phyloP scores from a whole-genome alignment of 2,113 vertebrate genomes.

The Ia io region DNA sequence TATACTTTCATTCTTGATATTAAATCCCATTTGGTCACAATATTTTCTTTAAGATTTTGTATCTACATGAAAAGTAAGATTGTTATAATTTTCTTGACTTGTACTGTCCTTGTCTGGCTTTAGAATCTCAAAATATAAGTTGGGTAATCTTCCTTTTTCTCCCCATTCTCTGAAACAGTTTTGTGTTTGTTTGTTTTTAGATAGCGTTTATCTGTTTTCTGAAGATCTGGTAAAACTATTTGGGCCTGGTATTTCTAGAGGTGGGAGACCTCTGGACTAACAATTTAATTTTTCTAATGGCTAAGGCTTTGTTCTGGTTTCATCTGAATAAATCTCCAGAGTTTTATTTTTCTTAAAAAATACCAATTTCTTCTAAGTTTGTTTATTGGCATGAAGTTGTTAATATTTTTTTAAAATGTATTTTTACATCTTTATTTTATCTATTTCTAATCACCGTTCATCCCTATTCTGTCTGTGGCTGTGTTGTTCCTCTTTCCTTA shows the following conservation, averaged over 20 bases:
- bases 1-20: constrained; percentile 36
- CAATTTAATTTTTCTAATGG: constrained; percentile 15
- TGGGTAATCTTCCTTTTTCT: not conserved
- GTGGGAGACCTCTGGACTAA: not conserved
- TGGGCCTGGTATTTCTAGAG: not conserved
- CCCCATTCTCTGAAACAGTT: not conserved
- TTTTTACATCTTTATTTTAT: not conserved
- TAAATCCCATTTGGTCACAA: not conserved
- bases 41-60: constrained; percentile 15
- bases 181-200: not conserved
- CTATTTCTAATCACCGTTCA: not conserved
- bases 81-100: not conserved
- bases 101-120: not conserved
- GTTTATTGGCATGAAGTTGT: not conserved
- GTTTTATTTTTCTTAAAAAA: constrained; percentile 30
- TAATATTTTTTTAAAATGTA: not conserved
- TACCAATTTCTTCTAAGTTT: not conserved
- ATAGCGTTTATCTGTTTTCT: not conserved
- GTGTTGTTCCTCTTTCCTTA: not conserved
- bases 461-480: not conserved
- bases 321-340: constrained; percentile 11
- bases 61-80: not conserved
- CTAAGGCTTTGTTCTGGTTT: constrained; percentile 24
- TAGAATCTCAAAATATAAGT: not conserved
- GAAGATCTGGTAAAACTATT: not conserved